Evolutionary conservation across 2,888 invertebrate species (phyloP).

Genomic region (Coenonympha glycerion): DNA sequence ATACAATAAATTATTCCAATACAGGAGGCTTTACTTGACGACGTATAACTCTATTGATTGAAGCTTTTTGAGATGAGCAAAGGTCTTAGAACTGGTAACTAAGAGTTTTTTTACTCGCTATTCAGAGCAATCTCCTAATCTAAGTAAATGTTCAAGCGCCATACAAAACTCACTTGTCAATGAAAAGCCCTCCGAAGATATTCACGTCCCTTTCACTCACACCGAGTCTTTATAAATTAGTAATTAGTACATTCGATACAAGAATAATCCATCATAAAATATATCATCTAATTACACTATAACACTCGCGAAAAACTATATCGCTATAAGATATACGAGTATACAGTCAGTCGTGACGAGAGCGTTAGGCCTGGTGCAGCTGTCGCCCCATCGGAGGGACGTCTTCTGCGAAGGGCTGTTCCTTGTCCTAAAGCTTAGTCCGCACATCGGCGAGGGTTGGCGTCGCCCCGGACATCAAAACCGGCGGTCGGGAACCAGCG

Average conservation of each 20-base stretch:
- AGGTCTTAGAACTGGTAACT: background rate
- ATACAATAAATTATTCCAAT: too few relatives aligned
- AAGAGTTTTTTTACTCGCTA: background rate
- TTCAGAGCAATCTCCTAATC: background rate
- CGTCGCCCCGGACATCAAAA: conserved; percentile 49
- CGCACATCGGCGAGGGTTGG: conserved; percentile 88
- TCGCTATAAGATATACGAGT: too few relatives aligned
- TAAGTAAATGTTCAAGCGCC: background rate
- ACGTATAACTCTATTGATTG: too few relatives aligned
- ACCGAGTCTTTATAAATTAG: conserved; percentile 28
- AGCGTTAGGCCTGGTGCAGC: conserved; percentile 74
- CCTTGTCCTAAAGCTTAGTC: conserved; percentile 95
- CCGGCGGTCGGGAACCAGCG: conserved; percentile 34
- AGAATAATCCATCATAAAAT: conserved; percentile 43
- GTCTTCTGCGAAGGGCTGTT: conserved; percentile 98
- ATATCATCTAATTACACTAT: conserved; percentile 40
- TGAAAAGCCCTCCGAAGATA: conserved; percentile 19
- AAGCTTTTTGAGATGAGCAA: too few relatives aligned
- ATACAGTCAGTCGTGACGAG: too few relatives aligned
- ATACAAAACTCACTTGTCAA: conserved; percentile 32
- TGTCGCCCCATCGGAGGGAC: conserved; percentile 97
- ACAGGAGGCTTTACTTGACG: too few relatives aligned
- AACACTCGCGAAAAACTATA: conserved; percentile 30
- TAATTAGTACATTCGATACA: conserved; percentile 25
- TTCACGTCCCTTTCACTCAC: conserved; percentile 23